Conservation (phyloP, 2,113 vertebrate genomes). For the Phrynocephalus versicolor region DNA sequence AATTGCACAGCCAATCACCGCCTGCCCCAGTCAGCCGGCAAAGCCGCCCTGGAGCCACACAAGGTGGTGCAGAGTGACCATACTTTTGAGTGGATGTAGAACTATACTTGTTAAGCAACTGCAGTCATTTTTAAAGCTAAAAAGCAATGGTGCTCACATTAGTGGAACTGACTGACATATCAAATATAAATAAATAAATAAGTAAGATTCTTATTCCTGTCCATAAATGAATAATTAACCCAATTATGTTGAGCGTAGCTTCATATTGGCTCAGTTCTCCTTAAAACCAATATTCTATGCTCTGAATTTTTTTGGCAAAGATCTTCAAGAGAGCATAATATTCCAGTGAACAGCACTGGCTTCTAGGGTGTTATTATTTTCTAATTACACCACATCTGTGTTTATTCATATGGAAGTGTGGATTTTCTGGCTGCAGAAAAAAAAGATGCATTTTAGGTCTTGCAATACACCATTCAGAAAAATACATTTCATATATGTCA, state of each 20-base stretch:
- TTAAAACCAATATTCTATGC: not conserved
- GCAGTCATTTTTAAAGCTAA: constrained; percentile 9
- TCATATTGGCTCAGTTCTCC: not conserved
- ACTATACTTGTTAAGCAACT: not conserved
- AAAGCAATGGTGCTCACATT: not conserved
- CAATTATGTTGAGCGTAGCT: not conserved
- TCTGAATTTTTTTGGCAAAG: constrained; percentile 44
- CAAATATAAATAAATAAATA: no score
- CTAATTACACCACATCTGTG: constrained; percentile 20
- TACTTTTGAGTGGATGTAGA: not conserved
- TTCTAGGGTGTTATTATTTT: constrained; percentile 46
- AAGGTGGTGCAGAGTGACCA: no score
- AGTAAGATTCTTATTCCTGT: constrained; percentile 35
- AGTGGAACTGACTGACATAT: not conserved
- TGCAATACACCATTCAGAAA: not conserved
- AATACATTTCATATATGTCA: not conserved
- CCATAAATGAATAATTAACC: constrained; percentile 27
- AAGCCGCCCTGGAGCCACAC: no score
- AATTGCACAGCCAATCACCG: no score
- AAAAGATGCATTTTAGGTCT: not conserved
- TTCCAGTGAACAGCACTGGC: constrained; percentile 51
- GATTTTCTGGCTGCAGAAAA: constrained; percentile 37
- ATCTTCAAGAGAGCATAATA: constrained; percentile 45
- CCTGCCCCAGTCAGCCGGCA: no score
- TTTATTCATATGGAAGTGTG: constrained; percentile 31